Base-by-base conservation (phyloP, 2,113 vertebrate species). In the Fukomys damarensis region DNA sequence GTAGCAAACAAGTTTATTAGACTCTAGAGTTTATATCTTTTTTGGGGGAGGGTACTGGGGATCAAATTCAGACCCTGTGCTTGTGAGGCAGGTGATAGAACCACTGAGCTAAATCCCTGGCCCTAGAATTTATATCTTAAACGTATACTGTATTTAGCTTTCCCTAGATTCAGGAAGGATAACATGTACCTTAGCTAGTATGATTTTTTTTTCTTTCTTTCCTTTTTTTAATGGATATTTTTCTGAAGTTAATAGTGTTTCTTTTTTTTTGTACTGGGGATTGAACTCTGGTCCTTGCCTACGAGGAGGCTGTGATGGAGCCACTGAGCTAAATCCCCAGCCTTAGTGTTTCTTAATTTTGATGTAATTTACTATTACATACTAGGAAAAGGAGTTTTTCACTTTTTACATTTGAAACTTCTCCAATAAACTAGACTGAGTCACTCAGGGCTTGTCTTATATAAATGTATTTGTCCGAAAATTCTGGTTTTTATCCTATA, bases 1-100 rank as follows among this genome's bases (percentile, higher is more conserved):
- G 61, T 81, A 93, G 5, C 22, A 81, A 30, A 77, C 22, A 80
- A 17, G 38, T 93, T 93, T 96, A 26, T 95, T 96, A 59, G 54
- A 74, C 24, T 79, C 59, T 59, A 68, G 32, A 86, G 66, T 46
- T 86, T 94, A 52, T n/a, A 19, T 85, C 17, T 93, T 94, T n/a
- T n/a, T n/a, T n/a, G n/a, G n/a, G n/a, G n/a, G n/a, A n/a, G n/a
- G n/a, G n/a, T n/a, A n/a, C n/a, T n/a, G n/a, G n/a, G n/a, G n/a
- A n/a, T n/a, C n/a, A n/a, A n/a, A n/a, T n/a, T n/a, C n/a, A n/a
- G n/a, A n/a, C n/a, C n/a, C n/a, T n/a, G n/a, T n/a, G n/a, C n/a
- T n/a, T n/a, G n/a, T n/a, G n/a, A n/a, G n/a, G n/a, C n/a, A n/a
- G n/a, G n/a, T n/a, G n/a, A n/a, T n/a, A n/a, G n/a, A n/a, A n/a